Base-by-base conservation (phyloP, 2,888 invertebrate species). In the Cosmia pyralina region DNA sequence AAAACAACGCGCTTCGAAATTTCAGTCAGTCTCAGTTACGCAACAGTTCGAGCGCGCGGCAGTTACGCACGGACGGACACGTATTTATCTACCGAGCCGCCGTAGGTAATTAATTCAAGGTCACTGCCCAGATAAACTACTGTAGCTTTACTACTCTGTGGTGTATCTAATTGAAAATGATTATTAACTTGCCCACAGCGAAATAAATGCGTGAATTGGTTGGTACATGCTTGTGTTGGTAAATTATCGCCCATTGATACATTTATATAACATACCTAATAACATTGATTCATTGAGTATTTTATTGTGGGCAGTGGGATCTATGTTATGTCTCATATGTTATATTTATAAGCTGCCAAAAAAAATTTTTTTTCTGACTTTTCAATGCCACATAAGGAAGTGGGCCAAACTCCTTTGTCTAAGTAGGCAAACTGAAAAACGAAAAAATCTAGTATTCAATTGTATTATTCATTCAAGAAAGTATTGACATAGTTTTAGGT, bases 151-250 rank as follows among this genome's bases (percentile, higher is more conserved):
- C 3, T 28, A 28, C 28, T 28, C 28, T 28, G 28, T 28, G 28
- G 58, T 48, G 48, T 72, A 72, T 73, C 8, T 72, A 69, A 78
- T 78, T 73, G 60, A 79, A 69, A 65, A 22, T 73, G 55, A 78
- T 78, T 73, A 68, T 19, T 11, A 11, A 50, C 38, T 19, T 6
- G 71, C 15, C 34, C 1, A 0, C 28, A 6, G 22, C 3, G n/a
- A n/a, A n/a, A 38, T 58, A 19, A 38, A 53, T 59, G 10, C 50
- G 11, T 67, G n/a, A 53, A 63, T 53, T 46, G 59, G 17, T 50
- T 60, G 22, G 22, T 53, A 53, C 52, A 17, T 50, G 48, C 1
- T n/a, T 17, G 34, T 34, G 6, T 59, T 7, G 46, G 4, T 6
- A 52, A 75, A 63, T 75, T 22, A 63, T 63, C 28, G 10, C 17